Percentiles rank a stretch among this genome's conserved stretches.
phyloP scores from a whole-genome alignment of 2,113 vertebrate species.

The Malurus melanocephalus region DNA sequence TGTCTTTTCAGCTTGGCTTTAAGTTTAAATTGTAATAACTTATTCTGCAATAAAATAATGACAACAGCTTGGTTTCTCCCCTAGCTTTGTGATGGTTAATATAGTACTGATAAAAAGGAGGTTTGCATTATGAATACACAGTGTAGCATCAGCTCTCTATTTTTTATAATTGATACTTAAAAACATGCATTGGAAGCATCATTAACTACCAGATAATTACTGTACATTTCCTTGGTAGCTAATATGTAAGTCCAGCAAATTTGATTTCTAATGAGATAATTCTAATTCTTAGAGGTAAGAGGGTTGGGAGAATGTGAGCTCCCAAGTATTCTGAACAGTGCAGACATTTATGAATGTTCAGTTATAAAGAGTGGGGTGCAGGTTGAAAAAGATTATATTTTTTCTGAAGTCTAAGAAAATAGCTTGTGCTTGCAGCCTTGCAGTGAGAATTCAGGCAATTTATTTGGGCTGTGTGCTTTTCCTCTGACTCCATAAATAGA shows the following conservation, averaged over 20 bases:
- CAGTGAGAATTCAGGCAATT: conserved; percentile 57
- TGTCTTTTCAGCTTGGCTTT: not conserved
- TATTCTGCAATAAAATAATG: conserved; percentile 8
- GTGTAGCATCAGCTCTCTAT: not conserved
- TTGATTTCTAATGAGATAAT: conserved; percentile 18
- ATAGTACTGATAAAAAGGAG: not conserved
- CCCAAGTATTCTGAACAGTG: conserved; percentile 1
- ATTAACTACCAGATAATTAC: not conserved
- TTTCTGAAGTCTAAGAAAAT: not conserved
- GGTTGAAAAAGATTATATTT: not conserved
- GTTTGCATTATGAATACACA: not conserved
- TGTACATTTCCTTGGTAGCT: not conserved
- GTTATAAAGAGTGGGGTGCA: not conserved
- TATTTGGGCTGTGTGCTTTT: conserved; percentile 63
- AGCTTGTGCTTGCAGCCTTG: conserved; percentile 40
- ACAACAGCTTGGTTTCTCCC: not conserved
- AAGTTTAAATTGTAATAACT: not conserved
- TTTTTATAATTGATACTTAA: not conserved
- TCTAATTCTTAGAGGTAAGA: not conserved
- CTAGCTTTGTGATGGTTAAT: not conserved
- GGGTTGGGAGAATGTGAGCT: not conserved
- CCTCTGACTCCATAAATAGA: conserved; percentile 74
- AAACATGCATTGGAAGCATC: not conserved
- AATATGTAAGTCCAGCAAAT: conserved; percentile 1
- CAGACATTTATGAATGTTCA: not conserved